phyloP scores from a whole-genome alignment of 2,888 invertebrate species.

The Anthrax anthrax region DNA sequence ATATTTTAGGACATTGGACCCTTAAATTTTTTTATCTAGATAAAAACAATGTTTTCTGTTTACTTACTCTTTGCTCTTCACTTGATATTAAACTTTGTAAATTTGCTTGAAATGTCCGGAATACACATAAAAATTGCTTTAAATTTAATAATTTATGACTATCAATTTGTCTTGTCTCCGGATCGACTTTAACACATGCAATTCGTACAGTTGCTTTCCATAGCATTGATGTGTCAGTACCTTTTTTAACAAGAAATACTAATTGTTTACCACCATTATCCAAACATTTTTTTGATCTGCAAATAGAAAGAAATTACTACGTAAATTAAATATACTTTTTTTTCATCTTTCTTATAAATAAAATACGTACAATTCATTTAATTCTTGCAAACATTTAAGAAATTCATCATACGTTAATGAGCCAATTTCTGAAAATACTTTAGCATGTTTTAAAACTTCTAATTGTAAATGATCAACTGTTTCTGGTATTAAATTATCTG shows the following conservation, averaged over 20 bases:
- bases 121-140: conserved; percentile 48
- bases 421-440: conserved; percentile 33
- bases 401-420: conserved; percentile 44
- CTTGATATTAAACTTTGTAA: conserved; percentile 26
- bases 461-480: conserved; percentile 21
- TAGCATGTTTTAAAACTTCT: conserved; percentile 28
- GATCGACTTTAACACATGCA: conserved; percentile 46
- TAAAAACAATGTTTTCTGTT: no score
- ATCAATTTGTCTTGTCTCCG: conserved; percentile 38
- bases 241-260: conserved; percentile 48
- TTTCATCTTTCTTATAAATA: background rate
- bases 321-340: background rate
- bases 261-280: conserved; percentile 47
- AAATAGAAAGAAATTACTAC: conserved; percentile 12
- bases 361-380: conserved; percentile 45
- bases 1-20: no score
- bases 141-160: conserved; percentile 45
- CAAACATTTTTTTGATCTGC: conserved; percentile 43
- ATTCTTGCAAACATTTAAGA: conserved; percentile 39
- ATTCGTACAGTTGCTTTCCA: conserved; percentile 58
- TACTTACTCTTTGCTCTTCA: conserved; percentile 22
- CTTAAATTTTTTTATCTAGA: no score
- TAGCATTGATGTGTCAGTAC: conserved; percentile 45
- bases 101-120: conserved; percentile 40
- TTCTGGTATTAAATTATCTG: conserved; percentile 20